Conservation (phyloP, 2,888 invertebrate species). For the Calameuta idolon region DNA sequence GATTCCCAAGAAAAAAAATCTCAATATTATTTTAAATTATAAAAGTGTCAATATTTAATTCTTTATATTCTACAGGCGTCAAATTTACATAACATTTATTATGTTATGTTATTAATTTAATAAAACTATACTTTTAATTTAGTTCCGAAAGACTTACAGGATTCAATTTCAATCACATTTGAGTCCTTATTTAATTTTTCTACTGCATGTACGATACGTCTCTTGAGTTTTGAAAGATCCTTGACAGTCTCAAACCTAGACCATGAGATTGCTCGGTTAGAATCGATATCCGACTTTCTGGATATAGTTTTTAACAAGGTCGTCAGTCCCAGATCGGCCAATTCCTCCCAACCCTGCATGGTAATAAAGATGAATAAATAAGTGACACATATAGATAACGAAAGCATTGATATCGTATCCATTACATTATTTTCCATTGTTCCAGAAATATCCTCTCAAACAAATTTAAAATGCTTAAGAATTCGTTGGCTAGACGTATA, state of each 20-base stretch:
- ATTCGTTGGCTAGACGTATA: background rate
- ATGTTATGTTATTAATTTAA: background rate
- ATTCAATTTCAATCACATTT: background rate
- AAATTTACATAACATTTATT: background rate
- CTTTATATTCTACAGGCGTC: background rate
- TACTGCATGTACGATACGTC: conserved; percentile 51
- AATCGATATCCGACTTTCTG: conserved; percentile 75
- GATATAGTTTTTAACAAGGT: conserved; percentile 75
- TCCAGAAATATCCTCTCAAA: background rate
- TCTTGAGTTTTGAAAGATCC: conserved; percentile 55
- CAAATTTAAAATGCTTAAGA: background rate
- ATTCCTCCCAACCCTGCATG: conserved; percentile 83
- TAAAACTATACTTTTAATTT: background rate
- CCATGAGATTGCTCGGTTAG: conserved; percentile 69
- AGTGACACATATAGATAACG: conserved; percentile 32
- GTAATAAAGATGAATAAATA: background rate
- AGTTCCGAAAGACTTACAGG: background rate
- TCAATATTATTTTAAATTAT: background rate
- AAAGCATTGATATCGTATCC: background rate
- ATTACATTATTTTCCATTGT: background rate
- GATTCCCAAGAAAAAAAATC: background rate
- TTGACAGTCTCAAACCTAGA: conserved; percentile 50
- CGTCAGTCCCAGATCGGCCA: conserved; percentile 75
- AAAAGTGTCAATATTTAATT: background rate
- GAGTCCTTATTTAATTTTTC: conserved; percentile 38